Base-by-base conservation (phyloP, 2,113 vertebrate species). In the Oxygymnocypris stewartii region DNA sequence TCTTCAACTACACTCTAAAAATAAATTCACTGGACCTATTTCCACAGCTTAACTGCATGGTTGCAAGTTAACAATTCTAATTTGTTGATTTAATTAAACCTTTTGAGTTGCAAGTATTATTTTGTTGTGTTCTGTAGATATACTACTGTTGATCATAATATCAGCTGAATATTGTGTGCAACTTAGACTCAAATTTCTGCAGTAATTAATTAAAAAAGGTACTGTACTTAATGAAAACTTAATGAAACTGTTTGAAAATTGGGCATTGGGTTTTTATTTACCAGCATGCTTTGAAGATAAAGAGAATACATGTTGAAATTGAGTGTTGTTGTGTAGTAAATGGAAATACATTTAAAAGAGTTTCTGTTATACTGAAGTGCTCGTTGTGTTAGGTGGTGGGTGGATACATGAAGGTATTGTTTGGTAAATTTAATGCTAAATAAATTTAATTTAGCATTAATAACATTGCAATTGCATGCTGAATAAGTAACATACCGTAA, bases 141-240 rank as follows among this genome's bases (percentile, higher is more conserved):
- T 61, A 61, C n/a, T 61, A 61, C n/a, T 61, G 57, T 61, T 61
- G 57, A 61, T 61, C 57, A 61, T 61, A n/a, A 61, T n/a, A 61
- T 4, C 57, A 61, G 23, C 57, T 61, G n/a, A 61, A 61, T 23
- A 61, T 3, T 61, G 20, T 61, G 23, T 61, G 23, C n/a, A 61
- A 61, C 4, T 61, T 61, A 61, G 57, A n/a, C 20, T 61, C 20
- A n/a, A 10, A n/a, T 61, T 61, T 61, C 20, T 61, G 20, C 8
- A 61, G n/a, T 61, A n/a, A 61, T 61, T 61, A 61, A 61, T 61
- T 59, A 1, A 61, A 61, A 59, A 61, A n/a, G 1, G 20, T 61
- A n/a, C 57, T 61, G 57, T 61, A n/a, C 57, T 61, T 61, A 10
- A 59, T 59, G 54, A 23, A 59, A 59, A 59, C 54, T 23, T 59